phyloP scores from a whole-genome alignment of 2,797 vertebrate species.

The Gouania willdenowi region DNA sequence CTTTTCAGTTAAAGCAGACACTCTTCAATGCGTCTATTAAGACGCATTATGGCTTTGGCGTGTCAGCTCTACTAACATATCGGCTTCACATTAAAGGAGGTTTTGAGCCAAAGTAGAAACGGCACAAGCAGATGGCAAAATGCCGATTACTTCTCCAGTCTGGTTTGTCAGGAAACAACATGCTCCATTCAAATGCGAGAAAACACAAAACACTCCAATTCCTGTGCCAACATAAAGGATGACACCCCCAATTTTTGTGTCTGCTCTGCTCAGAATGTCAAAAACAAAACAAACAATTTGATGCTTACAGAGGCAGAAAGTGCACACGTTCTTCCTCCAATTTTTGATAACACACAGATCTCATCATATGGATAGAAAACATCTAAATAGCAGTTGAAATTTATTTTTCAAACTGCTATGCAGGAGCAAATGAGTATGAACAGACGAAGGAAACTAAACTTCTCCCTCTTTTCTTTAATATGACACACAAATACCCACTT shows the following conservation, averaged over 20 bases:
- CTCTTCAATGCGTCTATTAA: conserved; percentile 16
- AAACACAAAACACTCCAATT: conserved; percentile 4
- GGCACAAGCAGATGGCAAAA: conserved; percentile 38
- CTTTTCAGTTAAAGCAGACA: neutral
- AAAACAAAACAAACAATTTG: conserved; percentile 13
- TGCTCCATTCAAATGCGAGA: conserved; percentile 12
- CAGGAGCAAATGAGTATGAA: neutral
- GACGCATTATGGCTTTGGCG: conserved; percentile 11
- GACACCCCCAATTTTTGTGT: conserved; percentile 6
- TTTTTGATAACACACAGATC: neutral
- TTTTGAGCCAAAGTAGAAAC: conserved; percentile 24
- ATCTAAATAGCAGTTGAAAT: neutral
- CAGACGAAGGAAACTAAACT: too few species aligned
- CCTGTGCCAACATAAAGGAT: conserved; percentile 11
- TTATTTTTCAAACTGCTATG: neutral
- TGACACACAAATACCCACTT: conserved; percentile 4
- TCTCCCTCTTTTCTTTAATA: neutral
- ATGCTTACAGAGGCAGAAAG: neutral
- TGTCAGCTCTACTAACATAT: conserved; percentile 22
- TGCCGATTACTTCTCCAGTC: conserved; percentile 28
- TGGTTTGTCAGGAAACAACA: conserved; percentile 12
- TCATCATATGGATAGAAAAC: neutral
- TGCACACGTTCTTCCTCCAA: neutral
- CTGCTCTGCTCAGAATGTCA: conserved; percentile 9
- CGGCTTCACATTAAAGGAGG: conserved; percentile 18